Percentiles rank a stretch among this genome's conserved stretches.
phyloP scores from a whole-genome alignment of 2,888 invertebrate genomes.

The Tenthredo distinguenda region DNA sequence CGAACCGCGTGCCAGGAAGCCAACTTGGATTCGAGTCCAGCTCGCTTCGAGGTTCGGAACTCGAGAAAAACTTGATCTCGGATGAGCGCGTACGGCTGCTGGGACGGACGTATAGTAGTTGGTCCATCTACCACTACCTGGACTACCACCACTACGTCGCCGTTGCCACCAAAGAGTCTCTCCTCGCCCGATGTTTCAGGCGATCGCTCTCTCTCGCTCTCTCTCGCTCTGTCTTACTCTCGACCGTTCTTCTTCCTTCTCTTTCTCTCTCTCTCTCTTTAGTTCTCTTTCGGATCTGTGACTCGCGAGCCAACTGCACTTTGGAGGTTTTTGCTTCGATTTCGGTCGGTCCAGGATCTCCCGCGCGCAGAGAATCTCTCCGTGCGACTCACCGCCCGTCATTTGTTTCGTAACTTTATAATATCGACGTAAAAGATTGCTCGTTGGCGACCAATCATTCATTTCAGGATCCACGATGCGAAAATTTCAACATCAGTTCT shows the following conservation, averaged over 20 bases:
- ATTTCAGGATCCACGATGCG: not conserved
- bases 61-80: slow-evolving; percentile 77
- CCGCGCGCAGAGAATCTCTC: slow-evolving; percentile 58
- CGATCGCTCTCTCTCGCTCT: slow-evolving; percentile 54
- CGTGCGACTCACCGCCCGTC: slow-evolving; percentile 37
- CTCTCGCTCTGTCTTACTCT: slow-evolving; percentile 30
- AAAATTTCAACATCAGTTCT: slow-evolving; percentile 14
- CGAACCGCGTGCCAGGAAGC: slow-evolving; percentile 76
- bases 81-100: slow-evolving; percentile 68
- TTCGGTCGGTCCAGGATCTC: slow-evolving; percentile 57
- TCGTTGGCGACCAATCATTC: slow-evolving; percentile 1
- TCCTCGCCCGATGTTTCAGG: slow-evolving; percentile 56
- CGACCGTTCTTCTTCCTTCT: slow-evolving; percentile 36
- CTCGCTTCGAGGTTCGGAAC: slow-evolving; percentile 60
- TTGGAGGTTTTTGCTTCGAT: slow-evolving; percentile 67
- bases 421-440: slow-evolving; percentile 42
- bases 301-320: slow-evolving; percentile 67
- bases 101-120: slow-evolving; percentile 58
- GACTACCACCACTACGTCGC: slow-evolving; percentile 53
- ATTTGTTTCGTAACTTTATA: slow-evolving; percentile 47
- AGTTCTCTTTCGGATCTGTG: slow-evolving; percentile 55
- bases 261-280: slow-evolving; percentile 56
- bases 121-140: slow-evolving; percentile 57
- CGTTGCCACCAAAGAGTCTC: slow-evolving; percentile 67
- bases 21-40: slow-evolving; percentile 72